Percentiles rank a stretch among this genome's conserved stretches.
Conservation (phyloP, 2,888 invertebrate genomes). For the Pyrocoelia pectoralis region DNA sequence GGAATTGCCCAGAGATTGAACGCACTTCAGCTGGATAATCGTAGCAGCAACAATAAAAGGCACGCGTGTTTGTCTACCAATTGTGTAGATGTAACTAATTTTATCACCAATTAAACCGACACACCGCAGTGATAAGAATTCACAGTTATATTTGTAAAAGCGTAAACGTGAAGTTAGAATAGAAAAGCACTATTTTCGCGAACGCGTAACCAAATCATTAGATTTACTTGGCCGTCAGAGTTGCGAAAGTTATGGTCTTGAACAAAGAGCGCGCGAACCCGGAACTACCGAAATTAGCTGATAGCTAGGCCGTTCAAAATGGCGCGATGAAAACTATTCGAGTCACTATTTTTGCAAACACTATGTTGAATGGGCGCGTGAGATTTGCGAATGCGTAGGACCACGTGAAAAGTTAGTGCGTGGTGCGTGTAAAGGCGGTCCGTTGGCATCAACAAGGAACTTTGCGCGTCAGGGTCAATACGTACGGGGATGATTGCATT, state of each 20-base stretch:
- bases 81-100: slow-evolving; percentile 13
- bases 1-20: slow-evolving; percentile 42
- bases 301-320: slow-evolving; percentile 41
- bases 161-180: slow-evolving; percentile 22
- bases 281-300: slow-evolving; percentile 43
- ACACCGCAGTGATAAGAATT: slow-evolving; percentile 19
- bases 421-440: slow-evolving; percentile 21
- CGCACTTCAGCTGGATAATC: slow-evolving; percentile 37
- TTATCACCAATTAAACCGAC: slow-evolving; percentile 27
- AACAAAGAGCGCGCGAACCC: slow-evolving; percentile 41
- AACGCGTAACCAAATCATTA: slow-evolving; percentile 30
- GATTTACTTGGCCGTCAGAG: slow-evolving; percentile 19
- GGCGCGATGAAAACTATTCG: slow-evolving; percentile 35
- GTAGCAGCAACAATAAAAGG: slow-evolving; percentile 26
- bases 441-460: slow-evolving; percentile 16
- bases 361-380: slow-evolving; percentile 31
- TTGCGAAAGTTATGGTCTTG: slow-evolving; percentile 37
- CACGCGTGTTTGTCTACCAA: slow-evolving; percentile 27
- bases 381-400: slow-evolving; percentile 29
- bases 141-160: slow-evolving; percentile 26
- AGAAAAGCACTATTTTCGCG: slow-evolving; percentile 22
- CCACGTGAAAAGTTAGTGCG: slow-evolving; percentile 37
- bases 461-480: slow-evolving; percentile 33
- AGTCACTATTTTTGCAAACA: slow-evolving; percentile 36
- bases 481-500: slow-evolving; percentile 32